Conservation (phyloP, 2,113 vertebrate genomes). For the Gracilinanus agilis region DNA sequence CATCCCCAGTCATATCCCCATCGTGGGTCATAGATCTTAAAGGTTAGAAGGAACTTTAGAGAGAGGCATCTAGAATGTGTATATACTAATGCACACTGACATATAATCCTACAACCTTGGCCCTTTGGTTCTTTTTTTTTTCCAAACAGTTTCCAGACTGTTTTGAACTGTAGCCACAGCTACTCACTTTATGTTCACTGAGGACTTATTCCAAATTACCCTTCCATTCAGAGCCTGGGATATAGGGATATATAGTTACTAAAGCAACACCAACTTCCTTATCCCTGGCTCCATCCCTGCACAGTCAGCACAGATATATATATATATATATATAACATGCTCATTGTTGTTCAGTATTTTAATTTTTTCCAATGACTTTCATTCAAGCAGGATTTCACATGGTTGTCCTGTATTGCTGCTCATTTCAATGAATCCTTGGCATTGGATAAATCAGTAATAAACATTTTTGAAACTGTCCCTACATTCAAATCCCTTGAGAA, state of each 20-base stretch:
- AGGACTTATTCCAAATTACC: neutral
- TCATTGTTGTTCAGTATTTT: neutral
- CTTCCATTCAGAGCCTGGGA: neutral
- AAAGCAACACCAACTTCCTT: neutral
- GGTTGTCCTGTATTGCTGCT: neutral
- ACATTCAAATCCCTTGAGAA: conserved; percentile 44
- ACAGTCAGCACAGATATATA: neutral
- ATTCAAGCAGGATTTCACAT: neutral
- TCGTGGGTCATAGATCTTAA: neutral
- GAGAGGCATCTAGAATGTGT: neutral
- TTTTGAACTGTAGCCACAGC: neutral
- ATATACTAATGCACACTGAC: neutral
- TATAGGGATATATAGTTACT: neutral
- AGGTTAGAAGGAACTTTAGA: neutral
- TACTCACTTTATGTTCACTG: neutral
- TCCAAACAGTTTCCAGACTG: neutral
- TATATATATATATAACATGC: neutral
- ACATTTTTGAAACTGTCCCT: neutral
- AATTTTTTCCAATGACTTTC: neutral
- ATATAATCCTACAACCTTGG: neutral
- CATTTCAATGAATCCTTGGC: neutral
- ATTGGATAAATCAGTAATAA: neutral
- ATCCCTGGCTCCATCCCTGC: neutral
- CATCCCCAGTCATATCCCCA: too few relatives aligned
- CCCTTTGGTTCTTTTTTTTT: neutral